Conservation (phyloP, 2,797 vertebrate species). For the Pseudochromis fuscus region DNA sequence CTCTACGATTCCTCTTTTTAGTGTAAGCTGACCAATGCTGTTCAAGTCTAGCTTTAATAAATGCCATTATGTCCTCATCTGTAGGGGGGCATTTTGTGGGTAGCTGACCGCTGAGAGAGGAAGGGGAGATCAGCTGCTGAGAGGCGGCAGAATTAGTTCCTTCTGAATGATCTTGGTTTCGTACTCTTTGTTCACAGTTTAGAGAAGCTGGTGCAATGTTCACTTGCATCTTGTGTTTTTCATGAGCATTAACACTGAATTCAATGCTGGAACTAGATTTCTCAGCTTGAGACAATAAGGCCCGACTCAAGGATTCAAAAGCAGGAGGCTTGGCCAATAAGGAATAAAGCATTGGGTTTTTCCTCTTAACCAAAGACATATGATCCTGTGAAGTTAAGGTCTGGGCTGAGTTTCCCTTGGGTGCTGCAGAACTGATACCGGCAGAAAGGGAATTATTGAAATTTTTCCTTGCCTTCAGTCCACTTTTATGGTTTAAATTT, state of each 20-base stretch:
- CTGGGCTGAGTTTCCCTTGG: neutral
- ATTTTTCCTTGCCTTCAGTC: neutral
- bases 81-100: neutral
- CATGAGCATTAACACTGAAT: too few species aligned
- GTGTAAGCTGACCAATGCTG: accelerated
- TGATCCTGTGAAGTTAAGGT: neutral
- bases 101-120: neutral
- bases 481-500: neutral
- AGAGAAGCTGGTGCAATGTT: neutral
- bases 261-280: neutral
- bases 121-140: neutral
- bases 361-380: neutral
- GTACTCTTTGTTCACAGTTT: neutral
- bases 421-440: neutral
- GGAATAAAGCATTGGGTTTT: neutral
- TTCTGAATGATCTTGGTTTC: neutral
- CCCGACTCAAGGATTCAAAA: neutral
- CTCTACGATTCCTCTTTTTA: neutral
- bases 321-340: neutral
- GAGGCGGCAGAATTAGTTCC: accelerated
- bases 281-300: neutral
- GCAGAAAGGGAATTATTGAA: neutral
- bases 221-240: too few species aligned
- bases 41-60: accelerated
- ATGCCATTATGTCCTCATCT: conserved; percentile 4